These are phyloP conservation scores for Menura novaehollandiae DNA, from an alignment of 2,113 vertebrate genomes.

Conservation along the genomic window DNA sequence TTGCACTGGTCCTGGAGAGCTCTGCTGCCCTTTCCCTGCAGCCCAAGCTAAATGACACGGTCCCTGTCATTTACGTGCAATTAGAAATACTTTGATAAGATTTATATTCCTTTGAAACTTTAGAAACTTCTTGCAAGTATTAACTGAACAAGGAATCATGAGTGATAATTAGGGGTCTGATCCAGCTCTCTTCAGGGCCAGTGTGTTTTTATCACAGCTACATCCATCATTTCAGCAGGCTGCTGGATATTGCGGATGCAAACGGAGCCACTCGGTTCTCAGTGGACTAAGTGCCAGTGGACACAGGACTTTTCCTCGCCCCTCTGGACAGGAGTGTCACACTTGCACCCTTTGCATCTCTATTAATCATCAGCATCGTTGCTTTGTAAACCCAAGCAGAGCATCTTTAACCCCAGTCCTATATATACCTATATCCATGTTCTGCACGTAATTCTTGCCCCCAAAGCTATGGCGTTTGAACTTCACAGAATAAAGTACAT, in stretches of 20 bases:
- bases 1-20: background rate
- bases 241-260: background rate
- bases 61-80: conserved; percentile 31
- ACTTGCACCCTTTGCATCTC: background rate
- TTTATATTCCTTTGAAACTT: conserved; percentile 52
- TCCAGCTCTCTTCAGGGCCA: conserved; percentile 19
- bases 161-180: conserved; percentile 34
- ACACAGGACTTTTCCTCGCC: background rate
- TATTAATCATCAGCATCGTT: background rate
- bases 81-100: conserved; percentile 40
- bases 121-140: conserved; percentile 21
- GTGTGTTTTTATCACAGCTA: background rate
- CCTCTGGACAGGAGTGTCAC: background rate
- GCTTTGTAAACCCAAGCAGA: background rate
- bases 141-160: background rate
- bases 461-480: conserved; percentile 62
- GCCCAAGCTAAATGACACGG: background rate
- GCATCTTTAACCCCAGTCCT: background rate
- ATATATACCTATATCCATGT: background rate
- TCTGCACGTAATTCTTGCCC: conserved; percentile 52
- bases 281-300: background rate
- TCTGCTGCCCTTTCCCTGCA: conserved; percentile 33
- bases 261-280: background rate
- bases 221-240: background rate
- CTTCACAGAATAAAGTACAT: conserved; percentile 70